Conservation (phyloP, 2,888 invertebrate genomes). For the Rhyacophila evoluta region DNA sequence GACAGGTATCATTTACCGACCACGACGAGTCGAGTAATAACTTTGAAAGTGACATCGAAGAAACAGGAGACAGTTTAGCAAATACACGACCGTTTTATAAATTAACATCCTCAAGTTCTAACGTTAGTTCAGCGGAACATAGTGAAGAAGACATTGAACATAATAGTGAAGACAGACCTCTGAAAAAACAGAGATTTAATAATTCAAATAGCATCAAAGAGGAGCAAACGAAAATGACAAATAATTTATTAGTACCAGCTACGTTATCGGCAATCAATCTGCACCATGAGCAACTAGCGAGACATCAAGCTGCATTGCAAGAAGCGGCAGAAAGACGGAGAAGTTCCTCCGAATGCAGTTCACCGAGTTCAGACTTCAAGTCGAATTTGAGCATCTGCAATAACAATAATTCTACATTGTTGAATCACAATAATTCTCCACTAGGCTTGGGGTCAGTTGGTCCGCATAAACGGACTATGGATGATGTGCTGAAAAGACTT, state of each 20-base stretch:
- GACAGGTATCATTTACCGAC: constrained; percentile 49
- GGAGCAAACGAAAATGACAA: constrained; percentile 73
- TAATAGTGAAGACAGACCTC: constrained; percentile 71
- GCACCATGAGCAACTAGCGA: constrained; percentile 68
- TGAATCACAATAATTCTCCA: constrained; percentile 72
- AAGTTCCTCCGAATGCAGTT: constrained; percentile 79
- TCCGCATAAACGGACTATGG: constrained; percentile 86
- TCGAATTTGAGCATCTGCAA: constrained; percentile 71
- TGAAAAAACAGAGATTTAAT: constrained; percentile 74
- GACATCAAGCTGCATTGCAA: constrained; percentile 62
- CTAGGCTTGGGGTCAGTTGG: constrained; percentile 59
- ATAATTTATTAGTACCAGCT: constrained; percentile 70
- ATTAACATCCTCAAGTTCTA: constrained; percentile 67
- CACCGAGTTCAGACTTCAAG: constrained; percentile 77
- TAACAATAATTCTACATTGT: constrained; percentile 73
- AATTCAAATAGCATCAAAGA: constrained; percentile 59
- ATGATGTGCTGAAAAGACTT: constrained; percentile 88
- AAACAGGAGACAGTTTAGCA: constrained; percentile 59
- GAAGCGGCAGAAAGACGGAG: constrained; percentile 57
- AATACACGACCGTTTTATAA: constrained; percentile 62
- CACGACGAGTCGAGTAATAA: constrained; percentile 52
- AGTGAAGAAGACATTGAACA: constrained; percentile 73
- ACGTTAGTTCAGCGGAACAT: constrained; percentile 62
- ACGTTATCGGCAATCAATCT: constrained; percentile 66
- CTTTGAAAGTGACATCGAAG: constrained; percentile 61